Evolutionary conservation across 2,797 vertebrate species (phyloP).

Genomic region (Siniperca undulata): DNA sequence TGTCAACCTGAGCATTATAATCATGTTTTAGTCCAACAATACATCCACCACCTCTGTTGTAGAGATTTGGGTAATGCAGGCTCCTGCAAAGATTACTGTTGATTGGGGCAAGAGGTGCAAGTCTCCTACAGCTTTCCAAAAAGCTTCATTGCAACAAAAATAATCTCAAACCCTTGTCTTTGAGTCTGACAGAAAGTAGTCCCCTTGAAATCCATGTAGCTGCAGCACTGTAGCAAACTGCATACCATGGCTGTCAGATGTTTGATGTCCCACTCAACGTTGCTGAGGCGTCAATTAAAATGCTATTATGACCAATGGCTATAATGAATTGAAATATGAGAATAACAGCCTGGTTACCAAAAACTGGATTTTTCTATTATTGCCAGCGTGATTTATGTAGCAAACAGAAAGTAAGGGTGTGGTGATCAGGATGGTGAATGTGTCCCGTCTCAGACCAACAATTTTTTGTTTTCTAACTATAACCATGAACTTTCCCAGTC

Average conservation of each 20-base stretch:
- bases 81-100: neutral
- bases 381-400: neutral
- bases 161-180: neutral
- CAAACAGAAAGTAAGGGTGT: neutral
- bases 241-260: neutral
- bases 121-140: neutral
- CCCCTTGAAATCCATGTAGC: neutral
- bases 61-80: neutral
- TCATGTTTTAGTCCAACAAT: slow-evolving; percentile 2
- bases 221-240: neutral
- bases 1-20: neutral
- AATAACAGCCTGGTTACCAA: neutral
- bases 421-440: neutral
- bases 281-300: neutral
- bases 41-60: neutral
- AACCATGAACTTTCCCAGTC: neutral
- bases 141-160: neutral
- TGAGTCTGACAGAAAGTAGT: neutral
- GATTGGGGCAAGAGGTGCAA: neutral
- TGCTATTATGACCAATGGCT: neutral
- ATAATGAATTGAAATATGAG: neutral
- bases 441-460: neutral
- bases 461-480: neutral
- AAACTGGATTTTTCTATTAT: neutral
- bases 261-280: neutral